Evolutionary conservation across 2,888 invertebrate species (phyloP).

Genomic region (Seira musarum): DNA sequence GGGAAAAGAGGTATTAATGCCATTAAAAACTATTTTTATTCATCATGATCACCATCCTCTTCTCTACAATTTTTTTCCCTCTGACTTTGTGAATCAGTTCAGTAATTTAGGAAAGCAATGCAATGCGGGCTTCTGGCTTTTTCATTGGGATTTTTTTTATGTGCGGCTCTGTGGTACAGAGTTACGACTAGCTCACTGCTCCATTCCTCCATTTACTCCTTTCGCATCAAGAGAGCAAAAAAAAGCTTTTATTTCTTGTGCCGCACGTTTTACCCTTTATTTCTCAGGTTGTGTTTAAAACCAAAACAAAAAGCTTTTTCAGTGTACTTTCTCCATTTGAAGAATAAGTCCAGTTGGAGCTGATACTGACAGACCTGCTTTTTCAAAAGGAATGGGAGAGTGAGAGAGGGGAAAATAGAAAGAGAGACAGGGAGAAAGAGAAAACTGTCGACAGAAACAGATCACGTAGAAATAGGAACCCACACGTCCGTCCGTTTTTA

Average conservation of each 20-base stretch:
- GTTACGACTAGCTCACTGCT: background rate
- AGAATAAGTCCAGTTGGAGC: background rate
- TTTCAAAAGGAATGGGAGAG: background rate
- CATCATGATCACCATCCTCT: background rate
- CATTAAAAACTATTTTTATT: conserved; percentile 18
- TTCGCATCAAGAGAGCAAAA: conserved; percentile 11
- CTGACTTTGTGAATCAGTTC: conserved; percentile 28
- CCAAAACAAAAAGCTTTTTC: conserved; percentile 14
- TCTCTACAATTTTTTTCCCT: conserved; percentile 15
- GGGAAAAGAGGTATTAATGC: conserved; percentile 6
- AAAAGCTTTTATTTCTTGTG: conserved; percentile 12
- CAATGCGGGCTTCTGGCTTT: conserved; percentile 30
- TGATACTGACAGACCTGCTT: conserved; percentile 14
- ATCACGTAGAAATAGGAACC: conserved; percentile 11
- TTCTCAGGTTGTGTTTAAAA: conserved; percentile 19
- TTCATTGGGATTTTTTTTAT: background rate
- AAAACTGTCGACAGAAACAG: conserved; percentile 10
- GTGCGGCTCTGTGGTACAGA: background rate
- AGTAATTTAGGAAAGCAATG: background rate
- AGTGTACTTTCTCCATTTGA: conserved; percentile 5
- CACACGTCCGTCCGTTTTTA: background rate
- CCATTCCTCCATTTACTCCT: conserved; percentile 7
- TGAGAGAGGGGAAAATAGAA: background rate
- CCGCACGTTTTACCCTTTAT: conserved; percentile 11
- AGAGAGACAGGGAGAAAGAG: background rate